These are phyloP conservation scores for Liolophura sinensis DNA, from an alignment of 1,140 invertebrate genomes.

Conservation along the genomic window DNA sequence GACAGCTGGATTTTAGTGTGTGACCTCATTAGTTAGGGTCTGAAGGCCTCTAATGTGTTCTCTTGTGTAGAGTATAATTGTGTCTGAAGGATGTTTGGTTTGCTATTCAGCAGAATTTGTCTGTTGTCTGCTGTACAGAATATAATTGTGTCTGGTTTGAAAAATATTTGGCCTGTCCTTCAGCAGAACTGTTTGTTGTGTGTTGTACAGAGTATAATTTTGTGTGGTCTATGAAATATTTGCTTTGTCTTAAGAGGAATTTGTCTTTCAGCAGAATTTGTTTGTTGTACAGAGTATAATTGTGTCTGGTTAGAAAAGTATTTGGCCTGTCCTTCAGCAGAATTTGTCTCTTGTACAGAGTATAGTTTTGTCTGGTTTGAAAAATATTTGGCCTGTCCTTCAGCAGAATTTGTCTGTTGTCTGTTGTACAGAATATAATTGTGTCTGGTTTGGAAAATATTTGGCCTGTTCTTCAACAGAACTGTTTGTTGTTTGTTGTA, in stretches of 20 bases:
- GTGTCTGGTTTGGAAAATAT: constrained; percentile 37
- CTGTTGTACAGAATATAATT: constrained; percentile 24
- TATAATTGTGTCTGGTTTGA: constrained; percentile 32
- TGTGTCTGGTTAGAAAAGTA: constrained; percentile 32
- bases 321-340: constrained; percentile 44
- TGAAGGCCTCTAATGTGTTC: too few species aligned
- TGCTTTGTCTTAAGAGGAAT: too few species aligned
- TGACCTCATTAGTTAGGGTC: too few species aligned
- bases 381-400: background rate
- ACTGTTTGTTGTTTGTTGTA: constrained; percentile 27
- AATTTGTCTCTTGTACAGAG: constrained; percentile 22
- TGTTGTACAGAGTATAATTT: background rate
- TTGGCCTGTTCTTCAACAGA: constrained; percentile 40
- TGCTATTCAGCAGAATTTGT: too few species aligned
- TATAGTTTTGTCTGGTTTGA: background rate
- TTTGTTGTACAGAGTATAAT: constrained; percentile 24
- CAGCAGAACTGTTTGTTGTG: constrained; percentile 11
- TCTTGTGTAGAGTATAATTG: constrained; percentile 6
- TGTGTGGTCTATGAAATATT: constrained; percentile 5
- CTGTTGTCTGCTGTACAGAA: constrained; percentile 11
- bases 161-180: constrained; percentile 40
- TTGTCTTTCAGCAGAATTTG: constrained; percentile 13
- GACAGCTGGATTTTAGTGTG: too few species aligned
- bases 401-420: too few species aligned
- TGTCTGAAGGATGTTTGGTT: background rate